These are phyloP conservation scores for Drosophila lini DNA, from an alignment of 1,140 invertebrate genomes.

Conservation along the genomic window DNA sequence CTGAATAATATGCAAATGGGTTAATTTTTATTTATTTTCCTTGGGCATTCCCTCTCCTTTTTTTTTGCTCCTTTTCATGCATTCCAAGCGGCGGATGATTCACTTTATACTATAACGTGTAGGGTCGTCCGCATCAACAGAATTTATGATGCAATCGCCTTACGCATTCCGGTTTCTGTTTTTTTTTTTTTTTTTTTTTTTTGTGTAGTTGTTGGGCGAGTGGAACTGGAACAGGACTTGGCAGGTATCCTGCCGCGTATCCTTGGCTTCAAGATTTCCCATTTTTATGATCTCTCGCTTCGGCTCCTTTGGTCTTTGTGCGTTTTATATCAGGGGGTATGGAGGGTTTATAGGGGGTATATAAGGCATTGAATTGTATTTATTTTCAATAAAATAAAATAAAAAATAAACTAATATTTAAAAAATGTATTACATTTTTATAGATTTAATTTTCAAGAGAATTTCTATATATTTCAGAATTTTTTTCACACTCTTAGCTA, in stretches of 20 bases:
- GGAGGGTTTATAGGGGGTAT: neutral
- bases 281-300: slow-evolving; percentile 77
- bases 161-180: slow-evolving; percentile 56
- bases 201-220: neutral
- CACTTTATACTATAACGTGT: slow-evolving; percentile 35
- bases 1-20: slow-evolving; percentile 77
- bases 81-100: slow-evolving; percentile 53
- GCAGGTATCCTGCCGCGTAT: slow-evolving; percentile 74
- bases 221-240: slow-evolving; percentile 30
- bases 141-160: slow-evolving; percentile 80
- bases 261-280: slow-evolving; percentile 77
- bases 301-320: slow-evolving; percentile 47
- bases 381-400: neutral
- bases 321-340: slow-evolving; percentile 24
- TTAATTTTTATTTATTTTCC: slow-evolving; percentile 78
- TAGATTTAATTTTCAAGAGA: too few species aligned
- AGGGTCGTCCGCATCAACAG: slow-evolving; percentile 39
- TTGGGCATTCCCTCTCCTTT: slow-evolving; percentile 23
- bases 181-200: too few species aligned
- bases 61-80: slow-evolving; percentile 4
- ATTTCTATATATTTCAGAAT: neutral
- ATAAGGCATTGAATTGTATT: neutral
- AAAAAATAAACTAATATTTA: neutral
- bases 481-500: neutral
- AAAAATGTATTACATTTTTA: too few species aligned